Evolutionary conservation across 37 sponge, comb jelly and placozoan species (phyloP), one percentile per base, ranked within the genome.

Genomic region (Cladorhizidae sp.): DNA sequence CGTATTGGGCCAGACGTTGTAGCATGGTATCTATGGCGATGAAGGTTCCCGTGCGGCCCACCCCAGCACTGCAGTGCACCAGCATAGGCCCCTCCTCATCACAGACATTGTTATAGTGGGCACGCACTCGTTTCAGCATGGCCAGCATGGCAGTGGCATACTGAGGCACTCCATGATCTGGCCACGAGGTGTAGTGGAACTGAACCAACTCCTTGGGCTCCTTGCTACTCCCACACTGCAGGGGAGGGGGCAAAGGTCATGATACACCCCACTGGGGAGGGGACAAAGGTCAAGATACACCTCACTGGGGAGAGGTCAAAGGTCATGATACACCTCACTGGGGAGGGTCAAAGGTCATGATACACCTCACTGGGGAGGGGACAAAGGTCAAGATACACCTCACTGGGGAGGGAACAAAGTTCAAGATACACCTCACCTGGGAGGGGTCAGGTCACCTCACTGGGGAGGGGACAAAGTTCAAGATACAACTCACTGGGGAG

Each of bases 161-260:
- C 43, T 81, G 80, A 17, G 98, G 98, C 23, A 97, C 98, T 18
- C 95, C 95, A 42, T 94, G 95, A 80, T 97, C 98, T 29, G 98
- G 98, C 98, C 98, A 97, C 2, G 90, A 82, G 3, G 90, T 94
- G 83, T 92, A 97, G 83, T 98, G 99, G 84, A 98, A 96, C 84
- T 98, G 99, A 1, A 59, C 74, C 5, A 96, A 78, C 28, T 76
- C 70, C 0, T 85, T 55, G 0, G 64, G 52, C 43, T 94, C 94
- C 52, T 83, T 87, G 11, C 80, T 55, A 40, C 80, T 82, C 21
- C 70, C 81, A 38, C 23, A 71, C 87, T 87, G 76, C 3, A 40
- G 22, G 73, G 28, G 25, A 22, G 37, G 39, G 65, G 22, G 32
- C 67, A 25, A 45, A 45, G 38, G 45, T 41, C 39, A 43, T 33